phyloP scores from a whole-genome alignment of 2,113 vertebrate species.

The Rousettus leschenaultii region DNA sequence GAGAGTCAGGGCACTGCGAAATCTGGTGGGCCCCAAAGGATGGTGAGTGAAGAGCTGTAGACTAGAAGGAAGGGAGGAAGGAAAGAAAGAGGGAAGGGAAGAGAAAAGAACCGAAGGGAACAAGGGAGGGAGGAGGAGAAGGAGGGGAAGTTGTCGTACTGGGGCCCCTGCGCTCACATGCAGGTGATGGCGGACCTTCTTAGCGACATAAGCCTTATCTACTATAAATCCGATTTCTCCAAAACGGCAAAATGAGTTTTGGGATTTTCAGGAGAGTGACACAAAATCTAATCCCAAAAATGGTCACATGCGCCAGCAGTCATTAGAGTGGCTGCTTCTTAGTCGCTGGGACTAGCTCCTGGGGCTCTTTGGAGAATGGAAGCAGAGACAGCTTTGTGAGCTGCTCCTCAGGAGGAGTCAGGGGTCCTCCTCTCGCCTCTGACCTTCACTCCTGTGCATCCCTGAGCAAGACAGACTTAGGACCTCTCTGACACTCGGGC shows the following conservation, averaged over 20 bases:
- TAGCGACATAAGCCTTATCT: neutral
- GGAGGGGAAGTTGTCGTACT: accelerated
- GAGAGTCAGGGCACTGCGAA: accelerated
- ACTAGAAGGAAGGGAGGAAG: neutral
- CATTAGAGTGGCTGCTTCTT: too few species aligned
- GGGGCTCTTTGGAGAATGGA: accelerated
- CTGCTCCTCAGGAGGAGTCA: accelerated
- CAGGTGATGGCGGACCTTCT: neutral
- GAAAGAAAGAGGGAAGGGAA: accelerated
- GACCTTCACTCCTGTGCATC: accelerated
- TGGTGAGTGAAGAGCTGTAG: neutral
- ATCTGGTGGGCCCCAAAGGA: too few species aligned
- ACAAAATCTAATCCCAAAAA: neutral
- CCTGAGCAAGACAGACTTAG: neutral
- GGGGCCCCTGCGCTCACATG: accelerated
- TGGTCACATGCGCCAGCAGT: accelerated
- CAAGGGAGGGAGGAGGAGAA: too few species aligned
- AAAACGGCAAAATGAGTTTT: neutral
- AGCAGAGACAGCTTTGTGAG: accelerated
- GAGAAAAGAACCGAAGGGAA: neutral
- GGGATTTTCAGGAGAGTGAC: neutral
- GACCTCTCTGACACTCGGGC: neutral
- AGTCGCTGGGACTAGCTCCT: accelerated
- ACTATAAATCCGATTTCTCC: neutral
- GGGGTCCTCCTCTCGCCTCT: neutral